Evolutionary conservation across 2,113 vertebrate genomes (phyloP), one percentile per base, ranked within the genome.

Genomic region (Halichoeres trimaculatus): DNA sequence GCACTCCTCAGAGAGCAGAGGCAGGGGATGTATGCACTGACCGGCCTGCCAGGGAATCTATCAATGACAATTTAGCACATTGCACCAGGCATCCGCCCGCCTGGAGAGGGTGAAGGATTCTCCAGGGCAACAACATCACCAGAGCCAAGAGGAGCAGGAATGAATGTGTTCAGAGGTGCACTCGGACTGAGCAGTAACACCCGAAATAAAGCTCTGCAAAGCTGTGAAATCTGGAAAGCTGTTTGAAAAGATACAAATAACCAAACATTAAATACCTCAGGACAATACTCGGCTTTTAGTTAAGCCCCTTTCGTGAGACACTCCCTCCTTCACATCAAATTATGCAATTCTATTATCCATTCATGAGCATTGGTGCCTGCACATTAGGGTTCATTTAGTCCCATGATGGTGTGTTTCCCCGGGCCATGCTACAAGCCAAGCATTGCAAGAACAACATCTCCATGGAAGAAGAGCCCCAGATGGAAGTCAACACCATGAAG

Each of bases 1-100:
- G 74, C 73, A n/a, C 51, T 83, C 86, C 84, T 80, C 64, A 0
- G 83, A 79, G 82, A 90, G 59, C 10, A 48, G 76, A 90, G 57
- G 62, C 54, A 76, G 74, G 45, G 72, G 70, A 83, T 71, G 78
- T 73, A 84, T 71, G 83, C 78, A 57, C 70, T 78, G 86, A 58
- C 80, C 78, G 51, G 58, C 53, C 80, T 90, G 84, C 81, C 82
- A 81, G 73, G 76, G 63, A 88, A 89, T 91, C 83, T 80, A 85
- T 91, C 90, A 89, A 52, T 85, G 89, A 90, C 84, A 90, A 79
- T 73, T 67, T 35, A 68, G 67, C 74, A 84, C 85, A 84, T 65
- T 80, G 83, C 76, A 75, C 52, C 51, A 66, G 54, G 63, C 70
- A 68, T 76, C 69, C 40, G 41, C 61, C 17, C 17, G 54, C 75